These are phyloP conservation scores for Rhipidura dahli DNA, from an alignment of 2,113 vertebrate species.

Conservation along the genomic window DNA sequence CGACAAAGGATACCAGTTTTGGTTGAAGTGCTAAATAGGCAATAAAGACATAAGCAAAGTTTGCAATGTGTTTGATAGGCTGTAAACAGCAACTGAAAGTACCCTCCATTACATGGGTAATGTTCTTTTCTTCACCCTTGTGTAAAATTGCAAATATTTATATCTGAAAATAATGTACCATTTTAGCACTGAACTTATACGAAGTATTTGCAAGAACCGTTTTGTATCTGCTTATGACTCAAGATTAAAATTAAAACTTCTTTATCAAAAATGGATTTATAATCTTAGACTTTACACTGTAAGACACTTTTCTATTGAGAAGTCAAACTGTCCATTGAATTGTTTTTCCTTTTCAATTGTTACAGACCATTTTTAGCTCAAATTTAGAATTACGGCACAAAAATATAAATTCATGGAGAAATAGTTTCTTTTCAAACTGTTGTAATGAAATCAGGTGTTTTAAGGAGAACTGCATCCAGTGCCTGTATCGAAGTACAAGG, in stretches of 20 bases:
- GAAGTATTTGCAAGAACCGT: not conserved
- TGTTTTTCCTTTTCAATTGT: not conserved
- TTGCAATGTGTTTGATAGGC: not conserved
- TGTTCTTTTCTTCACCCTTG: not conserved
- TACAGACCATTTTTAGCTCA: not conserved
- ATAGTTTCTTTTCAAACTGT: not conserved
- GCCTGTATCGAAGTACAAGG: not conserved
- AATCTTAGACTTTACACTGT: not conserved
- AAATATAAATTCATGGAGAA: not conserved
- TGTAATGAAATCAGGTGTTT: not conserved
- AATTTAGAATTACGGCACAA: not conserved
- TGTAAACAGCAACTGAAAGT: not conserved
- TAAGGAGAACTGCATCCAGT: not conserved
- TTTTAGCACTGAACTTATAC: not conserved
- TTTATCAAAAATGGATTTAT: not conserved
- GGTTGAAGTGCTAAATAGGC: not conserved
- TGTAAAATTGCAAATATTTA: not conserved
- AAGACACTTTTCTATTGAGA: not conserved
- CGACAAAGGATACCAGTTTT: not conserved
- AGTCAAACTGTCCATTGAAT: not conserved
- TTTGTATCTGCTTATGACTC: not conserved
- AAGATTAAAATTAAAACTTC: not conserved
- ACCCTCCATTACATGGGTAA: not conserved
- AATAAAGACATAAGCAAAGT: not conserved
- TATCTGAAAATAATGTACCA: not conserved